Evolutionary conservation across 2,888 invertebrate species (phyloP), one percentile per base, ranked within the genome.

Genomic region (Troides aeacus): DNA sequence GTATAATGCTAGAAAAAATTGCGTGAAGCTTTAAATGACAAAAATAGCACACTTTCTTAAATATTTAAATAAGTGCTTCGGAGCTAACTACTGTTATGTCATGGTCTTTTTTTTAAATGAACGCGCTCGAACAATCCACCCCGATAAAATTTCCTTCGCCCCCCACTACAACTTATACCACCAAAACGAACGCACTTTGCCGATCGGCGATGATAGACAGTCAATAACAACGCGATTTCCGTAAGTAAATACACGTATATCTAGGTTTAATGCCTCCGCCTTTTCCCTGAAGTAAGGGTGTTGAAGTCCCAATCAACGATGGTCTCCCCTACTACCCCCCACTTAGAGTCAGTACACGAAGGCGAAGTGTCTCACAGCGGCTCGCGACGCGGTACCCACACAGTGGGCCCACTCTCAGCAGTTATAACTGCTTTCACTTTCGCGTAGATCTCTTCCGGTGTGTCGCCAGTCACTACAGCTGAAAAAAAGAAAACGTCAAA

Each of bases 331-430:
- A 61, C 39, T n/a, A 8, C 21, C 61, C n/a, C 42, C 21, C 65
- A 65, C 65, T 53, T 39, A 63, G 39, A 50, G 63, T 63, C 46
- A 50, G 30, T 63, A 30, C 53, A 50, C 59, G 59, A 50, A 42
- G 66, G 58, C 61, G 68, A 46, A 62, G 46, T 42, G 67, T 94
- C 95, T 96, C 96, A 97, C 95, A 97, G 96, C 92, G 97, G 96
- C 92, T 99, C 98, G 86, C 98, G 98, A 75, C 98, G 96, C 79
- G 99, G 98, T 81, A 99, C 97, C 99, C 99, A 99, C 90, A 99
- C 98, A 81, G 94, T 95, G 84, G 98, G 98, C 75, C 99, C 98
- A 78, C 98, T 97, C 93, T 99, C 99, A 82, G 97, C 97, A 80
- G 95, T 95, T 85, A 99, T 99, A 80, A 99, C 97, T 84, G 97